Base-by-base conservation (phyloP, 2,113 vertebrate genomes). In the Tricholaema leucomelas region DNA sequence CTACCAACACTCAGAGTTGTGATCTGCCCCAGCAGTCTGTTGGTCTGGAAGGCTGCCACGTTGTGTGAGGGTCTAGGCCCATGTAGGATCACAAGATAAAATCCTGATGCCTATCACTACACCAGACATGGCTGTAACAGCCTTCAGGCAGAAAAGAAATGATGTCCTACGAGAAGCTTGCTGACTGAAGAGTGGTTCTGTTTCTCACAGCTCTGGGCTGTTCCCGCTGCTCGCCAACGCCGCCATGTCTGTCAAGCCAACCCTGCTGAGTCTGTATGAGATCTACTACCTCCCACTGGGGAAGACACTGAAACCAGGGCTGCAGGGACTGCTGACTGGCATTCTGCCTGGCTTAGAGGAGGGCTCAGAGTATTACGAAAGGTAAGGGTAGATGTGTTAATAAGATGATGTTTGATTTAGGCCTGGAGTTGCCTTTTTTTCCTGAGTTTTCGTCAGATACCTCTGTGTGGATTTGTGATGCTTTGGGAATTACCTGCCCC, bases 161-260 rank as follows among this genome's bases (percentile, higher is more conserved):
- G 31, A 7, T 80, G 8, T 63, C 14, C 17, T 6, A 6, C 40
- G 21, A 76, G 61, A 72, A 67, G 25, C 52, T 88, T 92, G 28
- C 33, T 87, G 18, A 42, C 73, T 42, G 66, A 31, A 67, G 4
- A 3, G 12, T 13, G 14, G 20, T 35, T 74, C 63, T 75, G 20
- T 87, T 94, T 80, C 96, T 85, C 40, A 91, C 94, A 99, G 99
- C 96, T 99, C 99, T 40, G 99, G 99, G 48, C 98, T 99, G 69
- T 99, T 99, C 97, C 99, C 99, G 87, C 98, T 99, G 92, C 99
- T 99, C 95, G 98, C 98, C 96, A 99, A 99, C 95, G 99, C 99
- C 56, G 99, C 99, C 30, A 99, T 99, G 99, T 99, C 99, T 87
- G 99, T 99, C 85, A 99, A 99, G 95, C 99, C 99, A 83, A 98